phyloP scores from a whole-genome alignment of 2,888 invertebrate genomes.

The Drosophila picticornis region DNA sequence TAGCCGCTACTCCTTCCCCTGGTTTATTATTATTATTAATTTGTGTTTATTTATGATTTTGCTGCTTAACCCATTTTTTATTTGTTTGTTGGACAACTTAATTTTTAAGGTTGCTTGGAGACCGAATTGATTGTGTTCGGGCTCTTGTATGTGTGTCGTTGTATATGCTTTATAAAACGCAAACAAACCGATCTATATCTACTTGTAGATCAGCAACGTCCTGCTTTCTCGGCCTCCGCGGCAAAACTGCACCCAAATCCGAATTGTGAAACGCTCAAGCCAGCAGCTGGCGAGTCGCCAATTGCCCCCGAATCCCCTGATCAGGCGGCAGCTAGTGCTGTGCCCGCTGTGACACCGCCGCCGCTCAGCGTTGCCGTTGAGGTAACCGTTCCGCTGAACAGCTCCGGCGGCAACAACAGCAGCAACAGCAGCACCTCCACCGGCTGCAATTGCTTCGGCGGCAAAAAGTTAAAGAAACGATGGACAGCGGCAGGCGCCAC shows the following conservation, averaged over 20 bases:
- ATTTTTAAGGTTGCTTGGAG: constrained; percentile 63
- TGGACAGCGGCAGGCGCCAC: constrained; percentile 71
- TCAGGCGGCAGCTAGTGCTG: constrained; percentile 31
- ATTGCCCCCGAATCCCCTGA: constrained; percentile 15
- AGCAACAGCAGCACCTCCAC: constrained; percentile 54
- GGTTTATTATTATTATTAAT: constrained; percentile 32
- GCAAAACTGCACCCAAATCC: constrained; percentile 83
- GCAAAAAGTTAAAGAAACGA: constrained; percentile 83
- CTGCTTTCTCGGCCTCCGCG: constrained; percentile 86
- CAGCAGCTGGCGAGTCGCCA: constrained; percentile 41
- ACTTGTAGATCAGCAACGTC: constrained; percentile 86
- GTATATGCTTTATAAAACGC: constrained; percentile 69
- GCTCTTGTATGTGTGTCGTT: constrained; percentile 61
- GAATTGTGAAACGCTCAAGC: constrained; percentile 72
- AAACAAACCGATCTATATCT: constrained; percentile 83
- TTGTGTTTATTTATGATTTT: constrained; percentile 49
- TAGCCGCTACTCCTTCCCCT: constrained; percentile 20
- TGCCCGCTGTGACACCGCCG: constrained; percentile 58
- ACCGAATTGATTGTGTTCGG: constrained; percentile 50
- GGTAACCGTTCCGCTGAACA: constrained; percentile 48
- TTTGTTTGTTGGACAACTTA: constrained; percentile 75
- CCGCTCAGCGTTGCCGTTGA: constrained; percentile 62
- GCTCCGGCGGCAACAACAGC: constrained; percentile 10
- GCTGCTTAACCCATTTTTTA: constrained; percentile 23
- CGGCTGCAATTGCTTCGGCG: constrained; percentile 85